Evolutionary conservation across 2,888 invertebrate species (phyloP).

Genomic region (Sicus ferrugineus): DNA sequence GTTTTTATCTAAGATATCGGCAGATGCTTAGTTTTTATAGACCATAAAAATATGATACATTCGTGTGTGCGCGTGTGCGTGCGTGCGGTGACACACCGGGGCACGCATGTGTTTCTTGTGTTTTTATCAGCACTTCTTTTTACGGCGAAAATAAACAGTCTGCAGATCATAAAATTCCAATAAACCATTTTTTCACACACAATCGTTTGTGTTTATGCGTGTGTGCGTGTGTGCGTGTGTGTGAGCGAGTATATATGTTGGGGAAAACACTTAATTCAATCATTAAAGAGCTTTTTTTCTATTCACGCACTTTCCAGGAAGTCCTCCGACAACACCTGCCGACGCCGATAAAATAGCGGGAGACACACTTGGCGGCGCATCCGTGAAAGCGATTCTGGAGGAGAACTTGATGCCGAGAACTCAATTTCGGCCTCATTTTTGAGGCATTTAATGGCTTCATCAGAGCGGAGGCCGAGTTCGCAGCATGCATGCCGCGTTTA

Average conservation of each 20-base stretch:
- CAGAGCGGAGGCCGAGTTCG: not conserved
- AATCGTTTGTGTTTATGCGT: not conserved
- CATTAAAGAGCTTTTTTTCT: not conserved
- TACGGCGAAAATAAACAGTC: slow-evolving; percentile 17
- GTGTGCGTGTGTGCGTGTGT: not conserved
- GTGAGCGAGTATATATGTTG: not conserved
- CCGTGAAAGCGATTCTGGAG: too few species aligned
- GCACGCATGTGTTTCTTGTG: not conserved
- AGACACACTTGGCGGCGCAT: too few species aligned
- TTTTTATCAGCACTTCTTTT: slow-evolving; percentile 1
- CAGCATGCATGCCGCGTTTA: not conserved
- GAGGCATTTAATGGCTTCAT: not conserved
- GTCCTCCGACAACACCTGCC: not conserved
- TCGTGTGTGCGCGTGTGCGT: slow-evolving; percentile 7
- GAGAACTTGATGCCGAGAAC: too few species aligned
- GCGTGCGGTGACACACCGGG: not conserved
- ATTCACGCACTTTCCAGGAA: not conserved
- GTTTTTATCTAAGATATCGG: slow-evolving; percentile 29
- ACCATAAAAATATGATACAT: slow-evolving; percentile 28
- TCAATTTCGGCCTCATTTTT: too few species aligned
- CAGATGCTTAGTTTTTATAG: slow-evolving; percentile 26
- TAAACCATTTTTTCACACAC: slow-evolving; percentile 13
- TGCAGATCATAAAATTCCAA: slow-evolving; percentile 14
- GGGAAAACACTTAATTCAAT: not conserved
- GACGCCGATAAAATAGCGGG: not conserved